Conservation (phyloP, 2,888 invertebrate species). For the Poecilobothrus nobilitatus region DNA sequence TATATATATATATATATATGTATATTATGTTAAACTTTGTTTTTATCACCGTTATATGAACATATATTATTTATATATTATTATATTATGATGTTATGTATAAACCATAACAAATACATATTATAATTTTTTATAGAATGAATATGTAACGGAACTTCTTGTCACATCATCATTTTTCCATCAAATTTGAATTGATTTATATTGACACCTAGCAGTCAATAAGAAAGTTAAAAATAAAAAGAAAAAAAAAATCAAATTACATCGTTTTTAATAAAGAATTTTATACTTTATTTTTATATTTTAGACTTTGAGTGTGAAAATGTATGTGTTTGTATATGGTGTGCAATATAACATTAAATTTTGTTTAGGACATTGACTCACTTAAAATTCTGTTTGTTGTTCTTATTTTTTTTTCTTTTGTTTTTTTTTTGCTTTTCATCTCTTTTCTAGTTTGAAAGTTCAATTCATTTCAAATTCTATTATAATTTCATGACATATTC, state of each 20-base stretch:
- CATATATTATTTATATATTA: neutral
- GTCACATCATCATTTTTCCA: conserved; percentile 3
- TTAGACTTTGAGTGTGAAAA: too few species aligned
- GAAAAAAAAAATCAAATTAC: neutral
- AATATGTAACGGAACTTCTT: neutral
- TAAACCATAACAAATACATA: neutral
- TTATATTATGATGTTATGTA: too few species aligned
- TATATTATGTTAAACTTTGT: neutral
- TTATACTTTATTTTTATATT: too few species aligned
- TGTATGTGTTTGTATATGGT: neutral
- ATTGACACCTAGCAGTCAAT: conserved; percentile 1
- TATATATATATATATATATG: too few species aligned
- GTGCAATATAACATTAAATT: neutral
- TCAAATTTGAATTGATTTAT: conserved; percentile 6
- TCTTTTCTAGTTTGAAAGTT: neutral
- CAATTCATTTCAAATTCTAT: neutral
- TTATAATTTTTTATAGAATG: too few species aligned
- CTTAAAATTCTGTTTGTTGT: neutral
- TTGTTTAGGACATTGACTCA: neutral
- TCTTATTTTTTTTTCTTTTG: too few species aligned
- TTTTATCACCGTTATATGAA: neutral
- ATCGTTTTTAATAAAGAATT: neutral
- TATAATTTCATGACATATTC: neutral
- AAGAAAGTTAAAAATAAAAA: neutral
- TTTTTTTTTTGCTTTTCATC: too few species aligned